phyloP scores from a whole-genome alignment of 1,140 invertebrate species.

The Scaptomyza montana region DNA sequence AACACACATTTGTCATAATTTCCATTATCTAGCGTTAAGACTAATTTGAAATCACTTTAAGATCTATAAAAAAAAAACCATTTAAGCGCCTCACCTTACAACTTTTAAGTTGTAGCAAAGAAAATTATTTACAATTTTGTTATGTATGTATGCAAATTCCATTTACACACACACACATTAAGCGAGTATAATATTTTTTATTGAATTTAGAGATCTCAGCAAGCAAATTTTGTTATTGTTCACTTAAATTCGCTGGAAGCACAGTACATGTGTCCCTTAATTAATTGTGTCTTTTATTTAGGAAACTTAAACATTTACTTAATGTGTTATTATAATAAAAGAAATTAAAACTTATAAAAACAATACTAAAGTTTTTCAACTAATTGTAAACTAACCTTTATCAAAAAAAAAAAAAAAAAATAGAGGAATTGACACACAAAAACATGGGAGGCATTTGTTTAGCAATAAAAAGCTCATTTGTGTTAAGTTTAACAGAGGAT shows the following conservation, averaged over 20 bases:
- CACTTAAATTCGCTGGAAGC: constrained; percentile 40
- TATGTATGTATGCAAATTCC: constrained; percentile 50
- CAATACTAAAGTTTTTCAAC: constrained; percentile 5
- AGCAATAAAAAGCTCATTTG: not conserved
- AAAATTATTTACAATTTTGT: constrained; percentile 43
- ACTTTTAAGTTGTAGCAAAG: constrained; percentile 64
- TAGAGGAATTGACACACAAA: not conserved
- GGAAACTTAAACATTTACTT: constrained; percentile 29
- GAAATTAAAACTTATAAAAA: constrained; percentile 39
- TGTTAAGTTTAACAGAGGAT: not conserved
- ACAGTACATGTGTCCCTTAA: constrained; percentile 52
- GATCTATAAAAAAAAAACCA: constrained; percentile 43
- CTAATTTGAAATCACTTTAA: constrained; percentile 39
- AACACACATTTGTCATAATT: constrained; percentile 19
- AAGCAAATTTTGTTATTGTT: constrained; percentile 54
- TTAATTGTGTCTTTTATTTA: constrained; percentile 59
- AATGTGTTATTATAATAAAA: constrained; percentile 34
- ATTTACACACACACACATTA: constrained; percentile 30
- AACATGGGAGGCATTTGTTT: not conserved
- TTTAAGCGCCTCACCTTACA: constrained; percentile 69
- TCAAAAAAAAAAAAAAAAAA: not conserved
- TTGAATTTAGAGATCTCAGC: constrained; percentile 67
- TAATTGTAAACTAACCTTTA: not conserved
- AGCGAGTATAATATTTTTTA: constrained; percentile 42
- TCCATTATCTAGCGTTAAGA: constrained; percentile 43